Percentiles rank a stretch among this genome's conserved stretches.
These are phyloP conservation scores for Teleopsis dalmanni DNA, from an alignment of 1,140 invertebrate genomes.

Conservation along the genomic window DNA sequence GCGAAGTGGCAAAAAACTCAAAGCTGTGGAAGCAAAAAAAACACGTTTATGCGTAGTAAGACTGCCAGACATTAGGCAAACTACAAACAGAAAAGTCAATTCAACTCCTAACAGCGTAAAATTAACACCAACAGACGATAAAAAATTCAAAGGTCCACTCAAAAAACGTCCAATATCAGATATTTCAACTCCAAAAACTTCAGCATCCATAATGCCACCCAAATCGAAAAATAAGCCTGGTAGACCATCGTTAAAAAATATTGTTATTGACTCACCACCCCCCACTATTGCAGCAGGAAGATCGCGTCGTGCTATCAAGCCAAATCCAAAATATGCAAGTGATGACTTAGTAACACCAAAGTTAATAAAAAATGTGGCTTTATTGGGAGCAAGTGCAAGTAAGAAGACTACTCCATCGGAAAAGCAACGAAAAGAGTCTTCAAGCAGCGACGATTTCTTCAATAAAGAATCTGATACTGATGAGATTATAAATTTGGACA, in stretches of 20 bases:
- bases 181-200: neutral
- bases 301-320: slow-evolving; percentile 39
- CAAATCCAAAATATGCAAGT: slow-evolving; percentile 41
- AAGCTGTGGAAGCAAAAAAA: slow-evolving; percentile 11
- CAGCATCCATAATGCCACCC: neutral
- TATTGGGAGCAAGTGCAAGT: neutral
- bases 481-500: no score
- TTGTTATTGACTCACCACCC: slow-evolving; percentile 8
- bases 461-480: slow-evolving; percentile 19
- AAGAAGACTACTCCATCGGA: neutral
- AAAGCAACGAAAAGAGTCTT: neutral
- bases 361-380: slow-evolving; percentile 19
- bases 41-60: slow-evolving; percentile 14
- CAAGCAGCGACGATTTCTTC: slow-evolving; percentile 21
- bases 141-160: slow-evolving; percentile 5
- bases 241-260: neutral
- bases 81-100: neutral
- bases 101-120: neutral
- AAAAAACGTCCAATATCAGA: slow-evolving; percentile 6
- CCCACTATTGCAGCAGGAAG: slow-evolving; percentile 36
- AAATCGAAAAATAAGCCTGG: neutral
- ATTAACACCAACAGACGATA: slow-evolving; percentile 4
- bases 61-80: slow-evolving; percentile 5
- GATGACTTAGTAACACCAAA: slow-evolving; percentile 38
- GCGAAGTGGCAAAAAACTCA: slow-evolving; percentile 12